Evolutionary conservation across 2,888 invertebrate genomes (phyloP).

Genomic region (Lasioglossum oenotherae): DNA sequence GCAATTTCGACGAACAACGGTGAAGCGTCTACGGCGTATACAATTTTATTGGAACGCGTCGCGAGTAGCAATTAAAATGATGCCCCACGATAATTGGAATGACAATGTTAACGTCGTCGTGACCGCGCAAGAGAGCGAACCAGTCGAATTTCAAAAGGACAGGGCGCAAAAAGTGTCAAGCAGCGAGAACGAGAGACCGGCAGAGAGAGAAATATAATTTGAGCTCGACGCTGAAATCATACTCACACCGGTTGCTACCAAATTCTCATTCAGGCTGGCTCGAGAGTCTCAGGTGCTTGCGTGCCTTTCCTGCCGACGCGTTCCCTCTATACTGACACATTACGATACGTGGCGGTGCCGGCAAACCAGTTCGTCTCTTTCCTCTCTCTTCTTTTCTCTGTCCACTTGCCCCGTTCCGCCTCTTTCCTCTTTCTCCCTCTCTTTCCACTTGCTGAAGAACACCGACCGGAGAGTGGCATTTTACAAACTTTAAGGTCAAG

Average conservation of each 20-base stretch:
- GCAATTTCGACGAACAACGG: not conserved
- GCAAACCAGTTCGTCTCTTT: constrained; percentile 48
- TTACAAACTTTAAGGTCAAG: constrained; percentile 34
- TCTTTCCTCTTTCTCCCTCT: not conserved
- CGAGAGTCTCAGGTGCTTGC: constrained; percentile 16
- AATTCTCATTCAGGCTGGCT: constrained; percentile 41
- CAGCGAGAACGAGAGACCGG: not conserved
- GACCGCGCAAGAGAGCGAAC: not conserved
- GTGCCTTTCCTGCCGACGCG: constrained; percentile 54
- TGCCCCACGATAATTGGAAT: not conserved
- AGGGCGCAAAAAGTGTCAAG: constrained; percentile 20
- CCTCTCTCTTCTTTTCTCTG: constrained; percentile 61
- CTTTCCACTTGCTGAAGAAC: constrained; percentile 29
- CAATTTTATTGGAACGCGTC: not conserved
- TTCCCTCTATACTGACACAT: constrained; percentile 66
- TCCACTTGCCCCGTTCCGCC: not conserved
- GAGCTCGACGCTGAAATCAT: constrained; percentile 9
- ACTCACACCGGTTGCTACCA: constrained; percentile 38
- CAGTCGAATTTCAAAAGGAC: constrained; percentile 23
- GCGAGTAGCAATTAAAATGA: not conserved
- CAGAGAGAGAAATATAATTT: not conserved
- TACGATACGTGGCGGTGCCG: constrained; percentile 55
- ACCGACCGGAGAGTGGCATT: constrained; percentile 53
- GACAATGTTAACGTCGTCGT: not conserved
- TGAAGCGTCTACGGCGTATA: not conserved